Percentiles rank a stretch among this genome's conserved stretches.
Conservation (phyloP, 2,888 invertebrate genomes). For the Papilio protenor region DNA sequence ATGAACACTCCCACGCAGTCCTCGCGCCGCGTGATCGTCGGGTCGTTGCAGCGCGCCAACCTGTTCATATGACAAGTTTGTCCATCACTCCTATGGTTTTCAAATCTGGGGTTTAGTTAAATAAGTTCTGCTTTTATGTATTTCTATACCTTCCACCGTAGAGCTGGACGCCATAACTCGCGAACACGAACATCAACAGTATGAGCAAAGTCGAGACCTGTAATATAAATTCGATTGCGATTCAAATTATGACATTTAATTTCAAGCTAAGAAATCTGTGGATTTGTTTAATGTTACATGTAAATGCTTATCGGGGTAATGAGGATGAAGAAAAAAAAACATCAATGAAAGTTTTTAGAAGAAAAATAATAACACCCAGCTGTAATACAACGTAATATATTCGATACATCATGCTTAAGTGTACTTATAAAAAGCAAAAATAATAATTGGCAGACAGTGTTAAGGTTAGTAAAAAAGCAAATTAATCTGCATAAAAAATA, state of each 20-base stretch:
- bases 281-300: background rate
- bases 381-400: slow-evolving; percentile 19
- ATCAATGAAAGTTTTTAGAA: background rate
- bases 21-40: slow-evolving; percentile 90
- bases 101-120: background rate
- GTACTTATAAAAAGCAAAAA: slow-evolving; percentile 6
- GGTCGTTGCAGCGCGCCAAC: slow-evolving; percentile 98
- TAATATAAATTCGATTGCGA: slow-evolving; percentile 46
- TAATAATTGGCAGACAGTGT: background rate
- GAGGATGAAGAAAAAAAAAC: background rate
- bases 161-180: slow-evolving; percentile 98
- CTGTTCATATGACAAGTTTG: slow-evolving; percentile 62
- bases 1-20: slow-evolving; percentile 98
- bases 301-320: too few relatives aligned
- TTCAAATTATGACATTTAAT: background rate
- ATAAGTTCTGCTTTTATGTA: background rate
- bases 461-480: background rate
- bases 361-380: slow-evolving; percentile 22
- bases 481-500: background rate
- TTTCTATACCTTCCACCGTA: slow-evolving; percentile 91
- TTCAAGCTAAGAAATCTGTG: background rate
- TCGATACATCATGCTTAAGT: slow-evolving; percentile 1
- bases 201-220: slow-evolving; percentile 98
- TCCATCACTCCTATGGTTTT: background rate
- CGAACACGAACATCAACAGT: slow-evolving; percentile 99